A percentile compares a stretch with the other conserved stretches of the same genome.
Conservation (phyloP, 64 coral and sea anemone species). For the Astreopora myriophthalma region DNA sequence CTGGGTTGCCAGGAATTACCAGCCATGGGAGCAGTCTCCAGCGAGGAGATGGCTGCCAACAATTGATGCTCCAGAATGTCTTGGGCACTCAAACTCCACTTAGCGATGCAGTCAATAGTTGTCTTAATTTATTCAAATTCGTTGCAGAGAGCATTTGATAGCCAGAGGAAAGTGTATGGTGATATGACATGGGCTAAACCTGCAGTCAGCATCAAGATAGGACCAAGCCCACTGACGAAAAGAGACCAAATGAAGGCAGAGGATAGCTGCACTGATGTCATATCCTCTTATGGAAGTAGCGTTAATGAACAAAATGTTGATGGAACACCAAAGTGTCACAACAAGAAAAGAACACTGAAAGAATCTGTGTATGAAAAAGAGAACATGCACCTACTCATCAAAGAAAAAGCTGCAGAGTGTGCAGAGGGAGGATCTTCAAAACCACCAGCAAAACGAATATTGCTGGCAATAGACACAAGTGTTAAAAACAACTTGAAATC, state of each 20-base stretch:
- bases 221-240: neutral
- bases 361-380: slow-evolving; percentile 57
- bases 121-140: neutral
- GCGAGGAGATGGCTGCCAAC: too few relatives aligned
- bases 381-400: neutral
- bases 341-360: slow-evolving; percentile 50
- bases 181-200: slow-evolving; percentile 86
- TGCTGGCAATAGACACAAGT: neutral
- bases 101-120: too few relatives aligned
- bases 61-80: too few relatives aligned
- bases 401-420: neutral
- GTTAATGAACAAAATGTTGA: neutral
- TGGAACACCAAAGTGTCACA: slow-evolving; percentile 43
- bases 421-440: neutral
- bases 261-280: neutral
- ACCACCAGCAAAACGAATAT: slow-evolving; percentile 22
- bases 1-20: too few relatives aligned
- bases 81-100: too few relatives aligned
- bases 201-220: slow-evolving; percentile 52
- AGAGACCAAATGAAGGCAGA: slow-evolving; percentile 21
- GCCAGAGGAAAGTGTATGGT: slow-evolving; percentile 67
- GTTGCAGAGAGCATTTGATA: slow-evolving; percentile 45
- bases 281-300: neutral
- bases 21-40: too few relatives aligned
- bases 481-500: slow-evolving; percentile 17